Evolutionary conservation across 2,113 vertebrate genomes (phyloP).

Genomic region (Anguilla japonica): DNA sequence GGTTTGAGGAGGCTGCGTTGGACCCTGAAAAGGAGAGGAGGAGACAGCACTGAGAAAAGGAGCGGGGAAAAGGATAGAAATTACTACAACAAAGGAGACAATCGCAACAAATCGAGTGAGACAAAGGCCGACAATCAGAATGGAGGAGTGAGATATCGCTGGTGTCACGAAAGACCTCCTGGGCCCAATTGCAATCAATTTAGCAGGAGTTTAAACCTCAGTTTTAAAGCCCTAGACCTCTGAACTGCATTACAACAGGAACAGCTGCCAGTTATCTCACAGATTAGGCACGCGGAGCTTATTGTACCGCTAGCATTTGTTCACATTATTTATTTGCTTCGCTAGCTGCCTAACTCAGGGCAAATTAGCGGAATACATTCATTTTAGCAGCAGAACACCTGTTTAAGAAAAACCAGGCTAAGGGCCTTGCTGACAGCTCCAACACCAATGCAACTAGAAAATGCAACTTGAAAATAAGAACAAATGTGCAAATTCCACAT

Average conservation of each 20-base stretch:
- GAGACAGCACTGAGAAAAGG: not conserved
- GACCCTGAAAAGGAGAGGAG: constrained; percentile 72
- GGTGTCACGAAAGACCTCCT: too few species aligned
- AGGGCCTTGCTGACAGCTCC: not conserved
- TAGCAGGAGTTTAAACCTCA: too few species aligned
- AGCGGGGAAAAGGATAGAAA: not conserved
- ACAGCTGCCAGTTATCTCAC: too few species aligned
- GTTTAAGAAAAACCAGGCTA: not conserved
- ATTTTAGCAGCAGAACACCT: not conserved
- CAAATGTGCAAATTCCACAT: not conserved
- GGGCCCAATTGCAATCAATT: too few species aligned
- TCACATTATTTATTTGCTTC: not conserved
- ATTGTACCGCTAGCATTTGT: not conserved
- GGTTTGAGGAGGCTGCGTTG: constrained; percentile 88
- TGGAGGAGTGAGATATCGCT: too few species aligned
- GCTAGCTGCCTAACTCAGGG: not conserved
- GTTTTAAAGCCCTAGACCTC: too few species aligned
- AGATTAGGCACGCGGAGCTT: not conserved
- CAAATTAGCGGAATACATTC: not conserved
- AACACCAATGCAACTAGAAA: not conserved
- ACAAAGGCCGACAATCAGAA: not conserved
- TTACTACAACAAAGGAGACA: not conserved
- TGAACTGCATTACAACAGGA: too few species aligned
- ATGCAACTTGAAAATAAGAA: not conserved
- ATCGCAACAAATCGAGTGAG: not conserved